Evolutionary conservation across 2,113 vertebrate species (phyloP), one percentile per base, ranked within the genome.

Genomic region (Otus sunia): DNA sequence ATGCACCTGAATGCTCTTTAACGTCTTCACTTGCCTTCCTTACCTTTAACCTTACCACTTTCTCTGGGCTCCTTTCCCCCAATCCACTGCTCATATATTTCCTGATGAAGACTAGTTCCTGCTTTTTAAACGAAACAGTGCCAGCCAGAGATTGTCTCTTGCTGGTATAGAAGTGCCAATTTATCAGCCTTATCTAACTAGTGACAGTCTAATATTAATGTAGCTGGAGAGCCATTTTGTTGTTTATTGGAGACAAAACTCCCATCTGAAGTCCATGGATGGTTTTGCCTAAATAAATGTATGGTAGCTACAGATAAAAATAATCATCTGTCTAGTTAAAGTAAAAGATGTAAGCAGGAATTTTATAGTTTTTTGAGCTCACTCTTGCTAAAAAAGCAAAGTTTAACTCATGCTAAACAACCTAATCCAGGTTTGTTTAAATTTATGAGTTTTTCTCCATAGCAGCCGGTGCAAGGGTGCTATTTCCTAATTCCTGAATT

Each of bases 171-270:
- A 87, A 91, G 47, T 39, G 52, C 69, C 47, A 82, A 87, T 95
- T 81, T 75, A 81, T 92, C 95, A 89, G 52, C 80, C 81, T 95
- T 95, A 95, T 96, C 93, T 96, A 90, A 87, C 73, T 56, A 64
- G 69, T 83, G 87, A 67, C 84, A 91, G 69, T 64, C 84, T 68
- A 89, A 78, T 91, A 96, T 81, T 89, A 87, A 95, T 81, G 80
- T 55, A 72, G 64, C 77, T 60, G 13, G 66, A 95, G 87, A 96
- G 21, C 52, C 73, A 50, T 96, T 87, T 92, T 87, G 64, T 94
- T 95, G 60, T 90, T 94, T 92, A 91, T 37, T 92, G 89, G 73
- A 94, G 66, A 78, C 76, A 80, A 78, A 96, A 92, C 84, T 92
- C 89, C 62, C 69, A 55, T 87, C 73, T 77, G 73, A 97, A 84